phyloP scores from a whole-genome alignment of 1,140 invertebrate genomes.

The Phenacoccus solenopsis region DNA sequence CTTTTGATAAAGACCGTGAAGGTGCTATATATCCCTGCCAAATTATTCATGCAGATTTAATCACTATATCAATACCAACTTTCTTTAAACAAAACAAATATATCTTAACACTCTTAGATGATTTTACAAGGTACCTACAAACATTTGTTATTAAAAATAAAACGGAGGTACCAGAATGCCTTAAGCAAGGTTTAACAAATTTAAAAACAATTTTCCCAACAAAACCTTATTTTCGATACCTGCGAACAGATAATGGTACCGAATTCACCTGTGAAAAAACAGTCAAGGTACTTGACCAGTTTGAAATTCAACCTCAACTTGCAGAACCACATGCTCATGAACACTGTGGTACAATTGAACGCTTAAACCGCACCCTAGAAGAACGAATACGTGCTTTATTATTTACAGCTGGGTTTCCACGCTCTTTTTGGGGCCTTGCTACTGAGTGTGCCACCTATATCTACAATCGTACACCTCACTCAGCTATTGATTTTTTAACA shows the following conservation, averaged over 20 bases:
- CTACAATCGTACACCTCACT: conserved; percentile 16
- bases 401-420: conserved; percentile 28
- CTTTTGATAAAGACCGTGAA: background rate
- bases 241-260: conserved; percentile 8
- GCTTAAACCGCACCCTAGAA: conserved; percentile 32
- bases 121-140: conserved; percentile 1
- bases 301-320: conserved; percentile 5
- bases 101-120: background rate
- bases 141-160: background rate
- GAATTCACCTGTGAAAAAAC: background rate
- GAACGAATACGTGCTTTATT: conserved; percentile 31
- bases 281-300: background rate
- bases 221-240: background rate
- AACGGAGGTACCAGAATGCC: background rate
- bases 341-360: conserved; percentile 32
- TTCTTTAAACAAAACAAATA: background rate
- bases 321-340: conserved; percentile 25
- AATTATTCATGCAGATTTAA: background rate
- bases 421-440: conserved; percentile 29
- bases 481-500: conserved; percentile 19
- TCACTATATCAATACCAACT: background rate
- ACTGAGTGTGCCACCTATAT: conserved; percentile 3
- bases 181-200: background rate
- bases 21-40: background rate
- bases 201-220: background rate